Evolutionary conservation across 2,888 invertebrate species (phyloP), one percentile per base, ranked within the genome.

Genomic region (Drepana falcataria): DNA sequence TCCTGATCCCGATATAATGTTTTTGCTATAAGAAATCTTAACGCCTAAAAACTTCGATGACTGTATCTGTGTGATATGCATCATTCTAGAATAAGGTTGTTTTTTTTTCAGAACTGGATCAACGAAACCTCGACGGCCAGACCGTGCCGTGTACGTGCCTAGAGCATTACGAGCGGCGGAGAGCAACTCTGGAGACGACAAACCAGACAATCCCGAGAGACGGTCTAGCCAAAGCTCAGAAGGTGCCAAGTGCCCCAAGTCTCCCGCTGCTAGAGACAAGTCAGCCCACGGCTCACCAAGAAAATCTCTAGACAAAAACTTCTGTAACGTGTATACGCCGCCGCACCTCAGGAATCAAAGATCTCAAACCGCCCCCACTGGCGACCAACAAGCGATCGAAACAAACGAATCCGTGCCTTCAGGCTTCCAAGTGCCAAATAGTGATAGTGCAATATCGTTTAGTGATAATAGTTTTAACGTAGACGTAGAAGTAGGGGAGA

Each of bases 111-210:
- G 87, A 75, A 79, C 87, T 63, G 84, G 83, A 54, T 79, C 89
- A 53, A 71, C 83, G 49, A 89, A 81, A 66, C 88, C 89, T 49
- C 93, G 94, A 56, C 93, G 95, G 64, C 96, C 96, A 51, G 96
- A 96, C 81, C 93, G 94, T 48, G 95, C 95, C 34, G 94, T 96
- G 53, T 96, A 96, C 89, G 94, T 96, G 59, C 96, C 96, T 58
- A 92, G 95, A 73, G 95, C 94, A 59, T 90, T 94, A 59, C 92
- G 94, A 57, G 70, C 78, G 35, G 75, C 84, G n/a, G 81, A 85
- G 49, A 65, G 56, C 53, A 71, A 60, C 47, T 53, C 64, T 3
- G 79, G 80, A 41, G 83, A 83, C 40, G 61, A 49, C 57, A 78
- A 77, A 58, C 66, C 75, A 35, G 68, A 75, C 49, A 54, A 64